phyloP scores from a whole-genome alignment of 2,888 invertebrate species.

The Amphipoea oculea region DNA sequence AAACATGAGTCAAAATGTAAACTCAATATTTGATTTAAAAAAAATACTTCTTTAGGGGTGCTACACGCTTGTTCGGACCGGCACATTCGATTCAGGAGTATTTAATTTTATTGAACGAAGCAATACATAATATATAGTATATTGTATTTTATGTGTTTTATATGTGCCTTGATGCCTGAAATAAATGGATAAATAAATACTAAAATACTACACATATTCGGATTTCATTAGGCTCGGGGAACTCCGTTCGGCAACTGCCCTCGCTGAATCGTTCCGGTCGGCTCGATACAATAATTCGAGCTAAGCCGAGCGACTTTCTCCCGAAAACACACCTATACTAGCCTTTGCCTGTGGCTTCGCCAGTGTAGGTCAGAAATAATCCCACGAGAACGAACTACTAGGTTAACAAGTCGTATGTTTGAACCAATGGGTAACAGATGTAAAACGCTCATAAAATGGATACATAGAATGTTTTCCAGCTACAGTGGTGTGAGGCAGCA shows the following conservation, averaged over 20 bases:
- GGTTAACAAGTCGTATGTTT: background rate
- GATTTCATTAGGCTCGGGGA: background rate
- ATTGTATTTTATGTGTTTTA: too few species aligned
- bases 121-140: background rate
- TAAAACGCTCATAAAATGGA: too few species aligned
- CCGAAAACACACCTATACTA: background rate
- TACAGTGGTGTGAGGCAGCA: background rate
- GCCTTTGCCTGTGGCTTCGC: background rate
- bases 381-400: background rate
- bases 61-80: background rate
- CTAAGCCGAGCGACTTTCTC: background rate
- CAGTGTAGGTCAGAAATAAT: background rate
- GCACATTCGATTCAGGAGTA: background rate
- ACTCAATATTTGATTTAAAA: background rate
- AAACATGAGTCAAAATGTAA: conserved; percentile 4
- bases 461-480: background rate
- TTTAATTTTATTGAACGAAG: background rate
- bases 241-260: too few species aligned
- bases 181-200: too few species aligned
- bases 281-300: background rate
- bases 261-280: background rate
- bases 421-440: too few species aligned
- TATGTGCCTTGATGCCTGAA: too few species aligned
- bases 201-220: too few species aligned
- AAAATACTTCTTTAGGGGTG: background rate